Conservation (phyloP, 2,113 vertebrate species). For the Axis porcinus region DNA sequence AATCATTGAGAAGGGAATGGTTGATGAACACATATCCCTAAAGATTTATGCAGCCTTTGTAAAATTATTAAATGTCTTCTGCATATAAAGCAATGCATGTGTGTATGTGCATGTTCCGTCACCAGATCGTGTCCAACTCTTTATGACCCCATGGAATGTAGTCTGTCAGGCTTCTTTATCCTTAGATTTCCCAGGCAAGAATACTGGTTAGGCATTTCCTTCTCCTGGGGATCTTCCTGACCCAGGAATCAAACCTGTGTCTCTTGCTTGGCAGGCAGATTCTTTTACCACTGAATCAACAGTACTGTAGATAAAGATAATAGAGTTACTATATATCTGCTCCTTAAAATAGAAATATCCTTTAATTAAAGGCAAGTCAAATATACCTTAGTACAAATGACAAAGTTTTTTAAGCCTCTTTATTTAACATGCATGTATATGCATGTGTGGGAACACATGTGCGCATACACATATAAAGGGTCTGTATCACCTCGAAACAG, state of each 20-base stretch:
- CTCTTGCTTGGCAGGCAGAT: not conserved
- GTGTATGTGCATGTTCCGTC: not conserved
- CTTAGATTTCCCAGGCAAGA: not conserved
- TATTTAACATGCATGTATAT: not conserved
- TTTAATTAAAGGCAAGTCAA: not conserved
- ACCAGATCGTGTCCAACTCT: not conserved
- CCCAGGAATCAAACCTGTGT: not conserved
- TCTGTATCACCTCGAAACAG: not conserved
- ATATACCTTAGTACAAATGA: not conserved
- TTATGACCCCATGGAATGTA: not conserved
- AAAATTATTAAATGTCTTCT: not conserved
- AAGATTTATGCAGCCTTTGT: not conserved
- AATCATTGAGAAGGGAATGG: not conserved
- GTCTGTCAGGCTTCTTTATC: not conserved
- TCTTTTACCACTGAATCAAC: not conserved
- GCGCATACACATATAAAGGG: too few species aligned
- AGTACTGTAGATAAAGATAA: not conserved
- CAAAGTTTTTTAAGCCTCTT: not conserved
- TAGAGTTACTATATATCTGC: not conserved
- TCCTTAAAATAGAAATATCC: not conserved
- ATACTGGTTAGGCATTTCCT: not conserved
- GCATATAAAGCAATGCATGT: not conserved
- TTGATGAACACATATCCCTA: not conserved
- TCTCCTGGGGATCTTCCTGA: not conserved
- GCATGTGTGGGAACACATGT: too few species aligned